These are phyloP conservation scores for Poeciliopsis retropinna DNA, from an alignment of 2,113 vertebrate species.

Conservation along the genomic window DNA sequence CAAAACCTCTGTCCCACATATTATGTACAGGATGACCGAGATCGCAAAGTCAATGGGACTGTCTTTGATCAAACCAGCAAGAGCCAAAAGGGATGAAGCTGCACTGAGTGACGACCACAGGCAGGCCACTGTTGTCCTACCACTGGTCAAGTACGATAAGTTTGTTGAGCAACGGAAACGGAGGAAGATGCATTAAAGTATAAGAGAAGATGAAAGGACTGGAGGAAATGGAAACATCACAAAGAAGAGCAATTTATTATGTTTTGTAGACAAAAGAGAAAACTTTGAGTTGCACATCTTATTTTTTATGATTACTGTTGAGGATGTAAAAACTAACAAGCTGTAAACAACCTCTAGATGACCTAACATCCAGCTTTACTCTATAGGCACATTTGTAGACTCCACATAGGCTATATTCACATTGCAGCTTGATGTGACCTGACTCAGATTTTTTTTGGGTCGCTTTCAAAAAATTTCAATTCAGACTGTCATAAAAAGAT, in stretches of 20 bases:
- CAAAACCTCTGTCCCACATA: background rate
- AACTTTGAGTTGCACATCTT: conserved; percentile 17
- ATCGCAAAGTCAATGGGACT: conserved; percentile 91
- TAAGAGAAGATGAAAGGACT: background rate
- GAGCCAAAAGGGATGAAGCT: conserved; percentile 7
- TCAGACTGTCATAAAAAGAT: no score
- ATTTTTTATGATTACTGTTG: conserved; percentile 7
- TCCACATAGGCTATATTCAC: conserved; percentile 26
- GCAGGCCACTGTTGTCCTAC: conserved; percentile 82
- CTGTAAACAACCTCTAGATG: conserved; percentile 54
- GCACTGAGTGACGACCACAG: conserved; percentile 75
- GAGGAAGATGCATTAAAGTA: conserved; percentile 77
- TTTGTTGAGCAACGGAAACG: conserved; percentile 71
- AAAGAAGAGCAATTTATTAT: conserved; percentile 51
- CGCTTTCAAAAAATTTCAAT: no score
- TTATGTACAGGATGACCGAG: conserved; percentile 81
- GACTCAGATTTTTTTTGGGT: no score
- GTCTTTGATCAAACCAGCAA: conserved; percentile 77
- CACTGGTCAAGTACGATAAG: conserved; percentile 80
- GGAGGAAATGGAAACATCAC: conserved; percentile 12
- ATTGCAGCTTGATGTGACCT: no score
- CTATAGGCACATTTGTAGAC: conserved; percentile 72
- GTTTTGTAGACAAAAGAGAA: conserved; percentile 57
- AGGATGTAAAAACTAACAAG: conserved; percentile 14
- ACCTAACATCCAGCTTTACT: conserved; percentile 48